phyloP scores from a whole-genome alignment of 1,140 invertebrate species.

The Diuraphis noxia region DNA sequence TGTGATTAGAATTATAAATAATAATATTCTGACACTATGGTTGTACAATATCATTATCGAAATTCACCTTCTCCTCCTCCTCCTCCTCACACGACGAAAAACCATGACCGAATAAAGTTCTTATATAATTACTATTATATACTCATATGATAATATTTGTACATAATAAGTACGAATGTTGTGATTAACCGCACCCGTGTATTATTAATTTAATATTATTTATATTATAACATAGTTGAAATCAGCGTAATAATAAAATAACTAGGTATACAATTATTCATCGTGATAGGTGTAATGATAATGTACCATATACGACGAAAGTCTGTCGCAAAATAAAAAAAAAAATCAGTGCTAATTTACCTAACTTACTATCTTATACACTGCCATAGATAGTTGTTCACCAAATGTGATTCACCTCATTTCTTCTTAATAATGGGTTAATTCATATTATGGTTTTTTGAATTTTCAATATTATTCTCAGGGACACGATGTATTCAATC shows the following conservation, averaged over 20 bases:
- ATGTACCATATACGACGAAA: neutral
- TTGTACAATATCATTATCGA: neutral
- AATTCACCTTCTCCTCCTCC: no score
- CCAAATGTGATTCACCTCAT: no score
- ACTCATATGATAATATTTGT: neutral
- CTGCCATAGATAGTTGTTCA: no score
- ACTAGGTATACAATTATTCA: neutral
- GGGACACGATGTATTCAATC: no score
- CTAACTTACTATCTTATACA: neutral
- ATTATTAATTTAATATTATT: neutral
- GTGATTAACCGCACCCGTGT: neutral
- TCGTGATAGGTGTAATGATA: neutral
- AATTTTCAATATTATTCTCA: no score
- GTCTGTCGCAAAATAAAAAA: neutral
- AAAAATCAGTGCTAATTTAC: neutral
- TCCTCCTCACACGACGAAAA: neutral
- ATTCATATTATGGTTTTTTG: no score
- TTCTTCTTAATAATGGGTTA: no score
- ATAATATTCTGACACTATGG: neutral
- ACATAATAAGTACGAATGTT: neutral
- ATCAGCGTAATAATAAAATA: neutral
- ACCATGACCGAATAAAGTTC: neutral
- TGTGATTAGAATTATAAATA: slow-evolving; percentile 10
- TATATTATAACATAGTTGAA: neutral
- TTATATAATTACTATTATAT: neutral